phyloP scores from a whole-genome alignment of 2,113 vertebrate species.

The Camarhynchus parvulus region DNA sequence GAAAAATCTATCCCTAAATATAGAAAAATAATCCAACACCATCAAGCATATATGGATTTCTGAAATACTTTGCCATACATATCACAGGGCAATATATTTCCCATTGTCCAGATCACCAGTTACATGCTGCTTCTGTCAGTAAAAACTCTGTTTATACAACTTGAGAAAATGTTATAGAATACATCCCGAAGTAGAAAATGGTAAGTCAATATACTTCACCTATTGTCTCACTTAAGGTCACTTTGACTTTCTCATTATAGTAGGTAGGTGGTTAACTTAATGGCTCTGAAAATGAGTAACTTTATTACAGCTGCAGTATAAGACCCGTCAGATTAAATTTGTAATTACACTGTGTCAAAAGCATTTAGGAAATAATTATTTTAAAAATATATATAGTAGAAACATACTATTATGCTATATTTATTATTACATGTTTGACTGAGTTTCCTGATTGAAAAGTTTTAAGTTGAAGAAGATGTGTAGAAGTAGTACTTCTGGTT shows the following conservation, averaged over 20 bases:
- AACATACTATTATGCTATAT: not conserved
- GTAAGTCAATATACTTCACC: not conserved
- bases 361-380: not conserved
- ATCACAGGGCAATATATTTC: not conserved
- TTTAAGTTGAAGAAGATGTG: not conserved
- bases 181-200: not conserved
- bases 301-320: slow-evolving; percentile 1
- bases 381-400: not conserved
- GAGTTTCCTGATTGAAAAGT: fast-evolving
- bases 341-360: not conserved
- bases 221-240: slow-evolving; percentile 15
- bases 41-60: not conserved
- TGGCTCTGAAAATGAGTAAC: slow-evolving; percentile 23
- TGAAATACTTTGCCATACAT: not conserved
- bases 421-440: not conserved
- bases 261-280: slow-evolving; percentile 14
- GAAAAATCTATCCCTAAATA: not conserved
- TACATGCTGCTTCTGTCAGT: not conserved
- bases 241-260: slow-evolving; percentile 29
- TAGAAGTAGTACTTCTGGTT: not conserved
- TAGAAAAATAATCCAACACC: not conserved
- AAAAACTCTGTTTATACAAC: not conserved
- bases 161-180: not conserved
- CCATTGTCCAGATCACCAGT: not conserved
- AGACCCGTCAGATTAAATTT: not conserved